Evolutionary conservation across 2,888 invertebrate genomes (phyloP).

Genomic region (Xestia rhomboidea): DNA sequence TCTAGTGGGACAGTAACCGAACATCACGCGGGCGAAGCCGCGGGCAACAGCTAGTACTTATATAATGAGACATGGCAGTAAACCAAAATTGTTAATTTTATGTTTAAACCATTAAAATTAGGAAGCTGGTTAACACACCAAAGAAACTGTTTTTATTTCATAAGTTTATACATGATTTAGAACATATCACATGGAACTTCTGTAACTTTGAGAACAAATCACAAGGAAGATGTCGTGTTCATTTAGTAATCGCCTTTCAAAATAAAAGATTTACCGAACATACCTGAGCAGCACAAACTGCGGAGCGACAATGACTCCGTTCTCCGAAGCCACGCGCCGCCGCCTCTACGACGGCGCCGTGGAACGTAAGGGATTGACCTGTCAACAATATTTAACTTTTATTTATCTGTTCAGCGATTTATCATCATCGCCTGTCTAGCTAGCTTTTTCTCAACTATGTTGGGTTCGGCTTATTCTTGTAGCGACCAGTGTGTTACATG

Average conservation of each 20-base stretch:
- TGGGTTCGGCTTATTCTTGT: neutral
- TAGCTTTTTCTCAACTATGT: neutral
- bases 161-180: neutral
- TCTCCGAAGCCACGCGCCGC: slow-evolving; percentile 84
- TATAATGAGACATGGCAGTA: neutral
- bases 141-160: neutral
- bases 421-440: neutral
- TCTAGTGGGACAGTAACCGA: too few species aligned
- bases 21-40: too few species aligned
- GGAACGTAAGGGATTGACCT: slow-evolving; percentile 92
- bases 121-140: neutral
- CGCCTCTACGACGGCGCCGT: slow-evolving; percentile 87
- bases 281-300: slow-evolving; percentile 95
- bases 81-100: neutral
- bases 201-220: neutral
- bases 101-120: neutral
- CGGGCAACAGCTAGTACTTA: too few species aligned
- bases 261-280: neutral
- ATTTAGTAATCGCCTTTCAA: neutral
- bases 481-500: neutral
- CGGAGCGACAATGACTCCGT: slow-evolving; percentile 91
- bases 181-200: neutral
- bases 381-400: slow-evolving; percentile 71
- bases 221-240: neutral
- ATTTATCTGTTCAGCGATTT: neutral